Evolutionary conservation across 2,113 vertebrate species (phyloP).

Genomic region (Labeo catla): DNA sequence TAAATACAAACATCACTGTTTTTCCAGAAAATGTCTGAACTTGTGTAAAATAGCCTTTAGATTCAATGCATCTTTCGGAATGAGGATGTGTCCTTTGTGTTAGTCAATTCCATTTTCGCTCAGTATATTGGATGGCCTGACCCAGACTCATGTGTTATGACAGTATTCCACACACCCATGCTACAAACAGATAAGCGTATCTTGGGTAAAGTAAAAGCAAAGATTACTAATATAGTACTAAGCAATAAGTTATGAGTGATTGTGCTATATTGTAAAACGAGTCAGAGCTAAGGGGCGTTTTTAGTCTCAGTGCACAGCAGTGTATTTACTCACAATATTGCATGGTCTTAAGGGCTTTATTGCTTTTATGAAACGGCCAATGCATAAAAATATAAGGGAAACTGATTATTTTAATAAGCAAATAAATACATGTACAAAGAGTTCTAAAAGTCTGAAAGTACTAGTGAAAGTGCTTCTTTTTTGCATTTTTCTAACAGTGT

Average conservation of each 20-base stretch:
- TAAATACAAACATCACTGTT: background rate
- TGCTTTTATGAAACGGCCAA: background rate
- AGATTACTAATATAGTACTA: background rate
- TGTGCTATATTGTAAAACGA: background rate
- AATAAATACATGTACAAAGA: background rate
- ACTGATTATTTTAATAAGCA: background rate
- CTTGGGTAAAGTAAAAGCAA: slow-evolving; percentile 24
- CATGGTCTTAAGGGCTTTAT: background rate
- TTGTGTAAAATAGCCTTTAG: slow-evolving; percentile 1
- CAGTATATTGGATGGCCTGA: slow-evolving; percentile 6
- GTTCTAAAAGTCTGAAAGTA: background rate
- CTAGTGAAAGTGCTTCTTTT: background rate
- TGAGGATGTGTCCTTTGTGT: background rate
- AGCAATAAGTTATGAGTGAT: background rate
- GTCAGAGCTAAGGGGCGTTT: background rate
- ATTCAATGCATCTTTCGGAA: background rate
- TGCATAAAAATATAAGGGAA: background rate
- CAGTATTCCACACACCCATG: background rate
- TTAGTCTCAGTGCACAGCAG: background rate
- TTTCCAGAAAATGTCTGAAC: background rate
- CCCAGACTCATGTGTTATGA: background rate
- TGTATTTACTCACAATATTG: background rate
- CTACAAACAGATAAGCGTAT: slow-evolving; percentile 31
- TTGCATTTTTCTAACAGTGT: background rate
- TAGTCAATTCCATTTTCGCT: background rate